Evolutionary conservation across 2,888 invertebrate genomes (phyloP).

Genomic region (Ophioninae sp.): DNA sequence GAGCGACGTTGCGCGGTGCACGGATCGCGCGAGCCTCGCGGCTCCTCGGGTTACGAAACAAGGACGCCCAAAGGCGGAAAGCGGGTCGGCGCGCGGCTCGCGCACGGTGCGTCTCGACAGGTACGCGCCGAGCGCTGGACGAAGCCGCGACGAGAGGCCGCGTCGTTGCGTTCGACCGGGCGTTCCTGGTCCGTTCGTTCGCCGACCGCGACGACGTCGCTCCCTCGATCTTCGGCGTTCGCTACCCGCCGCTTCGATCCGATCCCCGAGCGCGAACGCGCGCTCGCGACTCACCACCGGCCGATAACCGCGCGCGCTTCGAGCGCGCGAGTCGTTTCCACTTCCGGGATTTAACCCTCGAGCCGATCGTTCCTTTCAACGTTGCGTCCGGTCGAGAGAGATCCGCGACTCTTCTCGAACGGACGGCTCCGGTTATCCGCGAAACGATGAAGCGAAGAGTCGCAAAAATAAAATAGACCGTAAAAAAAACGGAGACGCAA

Average conservation of each 20-base stretch:
- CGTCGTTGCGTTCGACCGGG: conserved; percentile 25
- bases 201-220: conserved; percentile 28
- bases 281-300: not conserved
- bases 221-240: conserved; percentile 44
- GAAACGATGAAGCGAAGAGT: too few relatives aligned
- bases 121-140: conserved; percentile 7
- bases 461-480: too few relatives aligned
- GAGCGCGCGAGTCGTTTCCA: not conserved
- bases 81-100: conserved; percentile 75
- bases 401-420: too few relatives aligned
- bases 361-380: too few relatives aligned
- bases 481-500: too few relatives aligned
- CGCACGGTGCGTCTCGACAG: conserved; percentile 67
- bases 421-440: too few relatives aligned
- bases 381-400: too few relatives aligned
- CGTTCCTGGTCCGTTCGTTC: conserved; percentile 71
- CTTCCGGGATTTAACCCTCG: not conserved
- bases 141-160: conserved; percentile 23
- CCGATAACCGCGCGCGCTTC: not conserved
- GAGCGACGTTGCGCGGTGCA: conserved; percentile 23
- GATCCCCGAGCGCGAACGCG: conserved; percentile 5
- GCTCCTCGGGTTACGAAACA: conserved; percentile 71
- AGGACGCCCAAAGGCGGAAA: conserved; percentile 74
- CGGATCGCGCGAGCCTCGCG: conserved; percentile 45
- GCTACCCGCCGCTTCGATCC: conserved; percentile 37